Percentiles rank a stretch among this genome's conserved stretches.
These are phyloP conservation scores for Drosophila phalerata DNA, from an alignment of 2,888 invertebrate genomes.

Conservation along the genomic window DNA sequence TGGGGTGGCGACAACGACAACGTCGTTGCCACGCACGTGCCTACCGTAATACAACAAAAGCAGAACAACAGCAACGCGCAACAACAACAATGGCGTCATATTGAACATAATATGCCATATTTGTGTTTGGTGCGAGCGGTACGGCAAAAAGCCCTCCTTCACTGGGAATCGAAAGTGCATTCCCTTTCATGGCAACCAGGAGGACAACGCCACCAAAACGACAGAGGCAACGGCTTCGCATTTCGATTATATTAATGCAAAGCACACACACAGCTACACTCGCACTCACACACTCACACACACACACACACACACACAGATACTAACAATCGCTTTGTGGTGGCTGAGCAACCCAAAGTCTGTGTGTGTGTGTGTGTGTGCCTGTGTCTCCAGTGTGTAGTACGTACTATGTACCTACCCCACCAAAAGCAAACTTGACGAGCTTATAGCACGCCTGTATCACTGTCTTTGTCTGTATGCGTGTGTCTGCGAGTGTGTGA, in stretches of 20 bases:
- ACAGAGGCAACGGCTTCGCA: conserved; percentile 58
- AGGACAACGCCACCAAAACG: conserved; percentile 38
- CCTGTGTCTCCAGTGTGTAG: conserved; percentile 37
- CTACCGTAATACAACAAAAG: conserved; percentile 77
- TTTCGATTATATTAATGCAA: conserved; percentile 81
- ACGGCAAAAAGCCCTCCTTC: conserved; percentile 62
- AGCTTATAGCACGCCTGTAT: conserved; percentile 59
- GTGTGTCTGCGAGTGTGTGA: conserved; percentile 23
- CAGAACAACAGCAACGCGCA: conserved; percentile 26
- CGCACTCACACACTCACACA: conserved; percentile 30
- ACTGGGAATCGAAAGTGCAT: conserved; percentile 80
- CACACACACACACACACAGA: conserved; percentile 14
- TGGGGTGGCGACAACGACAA: conserved; percentile 73
- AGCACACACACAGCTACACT: conserved; percentile 51
- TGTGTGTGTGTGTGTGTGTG: conserved; percentile 20
- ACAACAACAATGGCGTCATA: conserved; percentile 75
- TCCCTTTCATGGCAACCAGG: conserved; percentile 77
- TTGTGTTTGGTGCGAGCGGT: conserved; percentile 55
- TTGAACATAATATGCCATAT: conserved; percentile 79
- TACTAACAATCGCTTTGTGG: conserved; percentile 54
- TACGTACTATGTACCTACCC: conserved; percentile 80
- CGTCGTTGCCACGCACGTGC: conserved; percentile 77
- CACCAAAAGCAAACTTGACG: conserved; percentile 83
- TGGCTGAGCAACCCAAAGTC: conserved; percentile 48
- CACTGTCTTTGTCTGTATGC: conserved; percentile 17